Conservation (phyloP, 2,113 vertebrate species). For the Cryptotis parvus region DNA sequence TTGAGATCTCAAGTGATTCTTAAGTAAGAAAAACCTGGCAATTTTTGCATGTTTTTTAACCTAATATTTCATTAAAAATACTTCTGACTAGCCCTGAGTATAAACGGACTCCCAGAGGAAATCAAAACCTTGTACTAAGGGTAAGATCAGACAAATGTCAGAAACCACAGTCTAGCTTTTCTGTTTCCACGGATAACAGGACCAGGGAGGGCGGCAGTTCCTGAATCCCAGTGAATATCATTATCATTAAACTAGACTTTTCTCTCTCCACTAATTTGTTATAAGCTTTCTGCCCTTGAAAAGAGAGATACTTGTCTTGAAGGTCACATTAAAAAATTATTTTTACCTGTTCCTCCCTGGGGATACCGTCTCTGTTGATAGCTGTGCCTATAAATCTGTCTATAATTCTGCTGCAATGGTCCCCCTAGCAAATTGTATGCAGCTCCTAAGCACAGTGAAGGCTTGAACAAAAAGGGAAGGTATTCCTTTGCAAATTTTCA, state of each 20-base stretch:
- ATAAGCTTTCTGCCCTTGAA: not conserved
- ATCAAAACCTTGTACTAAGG: conserved; percentile 26
- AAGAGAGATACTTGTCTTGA: not conserved
- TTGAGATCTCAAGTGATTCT: conserved; percentile 4
- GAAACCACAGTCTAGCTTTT: not conserved
- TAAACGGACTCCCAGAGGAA: conserved; percentile 48
- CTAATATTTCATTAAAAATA: conserved; percentile 15
- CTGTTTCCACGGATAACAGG: not conserved
- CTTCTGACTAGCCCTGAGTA: not conserved
- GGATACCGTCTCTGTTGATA: not conserved
- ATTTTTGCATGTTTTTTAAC: conserved; percentile 15
- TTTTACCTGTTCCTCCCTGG: not conserved
- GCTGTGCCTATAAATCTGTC: not conserved
- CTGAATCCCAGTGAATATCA: not conserved
- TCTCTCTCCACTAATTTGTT: not conserved
- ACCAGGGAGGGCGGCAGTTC: not conserved
- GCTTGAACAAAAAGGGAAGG: not conserved
- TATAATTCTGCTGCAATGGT: not conserved
- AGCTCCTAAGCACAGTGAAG: not conserved
- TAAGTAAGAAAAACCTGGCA: conserved; percentile 47
- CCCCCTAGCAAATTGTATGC: not conserved
- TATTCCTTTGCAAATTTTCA: no score
- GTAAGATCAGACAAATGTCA: conserved; percentile 15
- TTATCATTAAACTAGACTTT: not conserved
- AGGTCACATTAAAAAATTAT: not conserved